Evolutionary conservation across 2,113 vertebrate species (phyloP).

Genomic region (Microtus ochrogaster): DNA sequence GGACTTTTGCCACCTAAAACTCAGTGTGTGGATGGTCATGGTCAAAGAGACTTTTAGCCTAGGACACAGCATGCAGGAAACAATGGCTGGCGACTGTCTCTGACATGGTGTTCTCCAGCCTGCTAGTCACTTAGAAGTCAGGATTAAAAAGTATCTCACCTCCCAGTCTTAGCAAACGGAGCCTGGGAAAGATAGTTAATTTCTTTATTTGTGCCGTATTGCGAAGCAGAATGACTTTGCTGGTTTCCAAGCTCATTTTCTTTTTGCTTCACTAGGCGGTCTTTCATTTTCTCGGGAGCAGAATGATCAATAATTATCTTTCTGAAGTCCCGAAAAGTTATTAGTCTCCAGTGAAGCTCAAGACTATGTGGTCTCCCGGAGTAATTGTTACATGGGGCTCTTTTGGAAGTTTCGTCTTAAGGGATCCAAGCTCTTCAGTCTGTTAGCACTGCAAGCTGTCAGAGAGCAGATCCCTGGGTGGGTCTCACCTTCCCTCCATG

Average conservation of each 20-base stretch:
- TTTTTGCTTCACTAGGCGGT: neutral
- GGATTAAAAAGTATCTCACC: neutral
- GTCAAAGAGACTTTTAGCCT: neutral
- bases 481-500: neutral
- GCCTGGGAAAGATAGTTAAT: neutral
- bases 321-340: slow-evolving; percentile 37
- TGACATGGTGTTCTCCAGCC: neutral
- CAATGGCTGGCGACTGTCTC: neutral
- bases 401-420: neutral
- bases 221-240: slow-evolving; percentile 29
- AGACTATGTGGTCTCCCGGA: neutral
- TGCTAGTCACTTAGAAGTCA: neutral
- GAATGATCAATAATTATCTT: slow-evolving; percentile 54
- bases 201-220: neutral
- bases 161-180: neutral
- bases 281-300: slow-evolving; percentile 50
- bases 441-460: neutral
- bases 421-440: slow-evolving; percentile 7
- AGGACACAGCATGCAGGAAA: neutral
- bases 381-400: neutral
- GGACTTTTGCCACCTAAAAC: neutral
- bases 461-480: neutral
- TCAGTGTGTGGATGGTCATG: neutral
- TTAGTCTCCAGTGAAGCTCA: slow-evolving; percentile 27
- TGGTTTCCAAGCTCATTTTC: neutral